phyloP scores from a whole-genome alignment of 2,888 invertebrate species.

The Conomelus anceps region DNA sequence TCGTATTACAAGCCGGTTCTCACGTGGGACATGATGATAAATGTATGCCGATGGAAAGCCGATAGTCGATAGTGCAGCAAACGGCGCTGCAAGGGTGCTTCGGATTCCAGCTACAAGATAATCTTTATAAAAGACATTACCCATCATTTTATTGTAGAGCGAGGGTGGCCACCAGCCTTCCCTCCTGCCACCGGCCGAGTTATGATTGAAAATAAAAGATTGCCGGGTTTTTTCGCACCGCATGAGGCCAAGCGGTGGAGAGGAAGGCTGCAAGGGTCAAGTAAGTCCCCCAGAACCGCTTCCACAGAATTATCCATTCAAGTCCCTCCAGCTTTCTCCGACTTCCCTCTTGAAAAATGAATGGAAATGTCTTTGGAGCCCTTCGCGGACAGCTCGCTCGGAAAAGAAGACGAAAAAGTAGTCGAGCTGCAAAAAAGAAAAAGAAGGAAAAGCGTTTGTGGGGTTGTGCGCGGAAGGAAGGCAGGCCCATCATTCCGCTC shows the following conservation, averaged over 20 bases:
- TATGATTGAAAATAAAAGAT: conserved; percentile 28
- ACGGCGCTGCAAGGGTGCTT: neutral
- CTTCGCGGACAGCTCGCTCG: neutral
- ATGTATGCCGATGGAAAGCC: neutral
- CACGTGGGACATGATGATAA: neutral
- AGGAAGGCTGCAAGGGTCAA: conserved; percentile 26
- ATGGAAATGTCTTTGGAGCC: neutral
- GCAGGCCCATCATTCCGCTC: neutral
- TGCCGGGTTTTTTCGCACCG: conserved; percentile 18
- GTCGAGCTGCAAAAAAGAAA: too few relatives aligned
- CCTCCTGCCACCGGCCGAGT: conserved; percentile 18
- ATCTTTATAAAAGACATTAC: conserved; percentile 27
- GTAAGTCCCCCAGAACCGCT: conserved; percentile 25
- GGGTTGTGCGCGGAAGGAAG: neutral
- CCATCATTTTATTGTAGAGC: conserved; percentile 24
- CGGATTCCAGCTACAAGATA: conserved; percentile 19
- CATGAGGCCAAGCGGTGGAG: too few relatives aligned
- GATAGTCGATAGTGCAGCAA: neutral
- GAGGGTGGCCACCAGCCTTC: conserved; percentile 9
- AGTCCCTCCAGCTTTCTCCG: conserved; percentile 16
- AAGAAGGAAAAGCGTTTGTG: neutral
- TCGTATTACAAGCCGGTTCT: neutral
- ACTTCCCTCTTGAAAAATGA: conserved; percentile 8
- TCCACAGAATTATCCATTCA: conserved; percentile 33
- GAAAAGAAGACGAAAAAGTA: too few relatives aligned